A percentile compares a stretch with the other conserved stretches of the same genome.
Evolutionary conservation across 2,888 invertebrate species (phyloP).

Genomic region (Endomychus coccineus): DNA sequence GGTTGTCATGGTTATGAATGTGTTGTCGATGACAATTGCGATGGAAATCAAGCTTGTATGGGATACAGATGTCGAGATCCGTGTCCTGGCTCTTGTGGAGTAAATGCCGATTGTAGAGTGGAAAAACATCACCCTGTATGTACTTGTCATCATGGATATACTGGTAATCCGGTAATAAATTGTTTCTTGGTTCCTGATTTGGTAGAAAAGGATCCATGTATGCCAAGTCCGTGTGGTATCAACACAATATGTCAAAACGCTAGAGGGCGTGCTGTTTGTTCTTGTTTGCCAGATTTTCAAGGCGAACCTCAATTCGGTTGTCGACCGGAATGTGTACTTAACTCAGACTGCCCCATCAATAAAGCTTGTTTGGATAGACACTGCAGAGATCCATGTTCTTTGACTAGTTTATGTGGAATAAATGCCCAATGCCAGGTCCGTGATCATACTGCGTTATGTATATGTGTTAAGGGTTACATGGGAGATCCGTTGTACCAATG

Average conservation of each 20-base stretch:
- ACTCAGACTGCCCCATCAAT: conserved; percentile 69
- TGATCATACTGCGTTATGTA: conserved; percentile 76
- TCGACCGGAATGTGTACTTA: conserved; percentile 72
- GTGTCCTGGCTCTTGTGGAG: conserved; percentile 74
- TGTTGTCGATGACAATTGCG: conserved; percentile 71
- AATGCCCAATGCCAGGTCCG: conserved; percentile 72
- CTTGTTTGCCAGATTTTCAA: conserved; percentile 65
- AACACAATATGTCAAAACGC: conserved; percentile 72
- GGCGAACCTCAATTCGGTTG: conserved; percentile 75
- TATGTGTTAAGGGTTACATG: conserved; percentile 67
- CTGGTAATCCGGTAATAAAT: conserved; percentile 70
- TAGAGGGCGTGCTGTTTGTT: conserved; percentile 64
- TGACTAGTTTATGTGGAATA: conserved; percentile 67
- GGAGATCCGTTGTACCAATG: conserved; percentile 78
- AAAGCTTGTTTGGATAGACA: conserved; percentile 69
- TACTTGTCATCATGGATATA: conserved; percentile 61
- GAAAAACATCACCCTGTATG: conserved; percentile 76
- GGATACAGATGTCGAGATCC: conserved; percentile 75
- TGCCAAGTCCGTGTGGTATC: conserved; percentile 67
- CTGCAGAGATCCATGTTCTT: conserved; percentile 65
- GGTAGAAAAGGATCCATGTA: conserved; percentile 58
- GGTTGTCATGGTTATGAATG: conserved; percentile 78
- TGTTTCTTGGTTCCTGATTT: conserved; percentile 55
- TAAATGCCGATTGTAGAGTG: conserved; percentile 64
- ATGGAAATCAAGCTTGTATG: conserved; percentile 65